Evolutionary conservation across 2,888 invertebrate species (phyloP).

Genomic region (Diarsia brunnea): DNA sequence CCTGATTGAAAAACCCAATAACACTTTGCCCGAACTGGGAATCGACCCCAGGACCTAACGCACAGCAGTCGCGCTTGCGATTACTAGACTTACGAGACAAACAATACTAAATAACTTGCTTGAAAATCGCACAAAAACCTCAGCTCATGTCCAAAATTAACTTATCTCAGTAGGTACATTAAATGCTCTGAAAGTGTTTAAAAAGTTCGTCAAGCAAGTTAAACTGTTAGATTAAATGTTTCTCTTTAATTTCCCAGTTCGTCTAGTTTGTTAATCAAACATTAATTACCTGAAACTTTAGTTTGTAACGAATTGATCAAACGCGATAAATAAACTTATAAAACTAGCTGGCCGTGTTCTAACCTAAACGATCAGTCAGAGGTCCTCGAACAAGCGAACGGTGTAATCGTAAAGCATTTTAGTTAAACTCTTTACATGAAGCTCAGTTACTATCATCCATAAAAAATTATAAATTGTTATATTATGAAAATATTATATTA

Average conservation of each 20-base stretch:
- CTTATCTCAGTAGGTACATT: not conserved
- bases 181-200: not conserved
- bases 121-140: not conserved
- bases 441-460: no score
- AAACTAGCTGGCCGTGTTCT: not conserved
- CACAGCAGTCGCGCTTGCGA: no score
- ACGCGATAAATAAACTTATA: not conserved
- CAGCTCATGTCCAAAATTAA: slow-evolving; percentile 1
- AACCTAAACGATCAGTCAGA: not conserved
- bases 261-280: slow-evolving; percentile 35
- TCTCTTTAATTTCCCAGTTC: slow-evolving; percentile 40
- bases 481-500: no score
- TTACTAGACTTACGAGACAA: no score
- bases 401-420: no score
- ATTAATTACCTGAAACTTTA: slow-evolving; percentile 27
- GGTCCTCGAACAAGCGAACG: no score
- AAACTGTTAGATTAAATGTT: slow-evolving; percentile 34
- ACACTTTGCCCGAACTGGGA: no score
- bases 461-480: no score
- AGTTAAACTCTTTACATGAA: no score
- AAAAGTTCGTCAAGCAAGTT: slow-evolving; percentile 14
- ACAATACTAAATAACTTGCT: no score
- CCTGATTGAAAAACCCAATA: no score
- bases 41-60: no score
- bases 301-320: slow-evolving; percentile 10